Evolutionary conservation across 2,113 vertebrate genomes (phyloP).

Genomic region (Uria aalge): DNA sequence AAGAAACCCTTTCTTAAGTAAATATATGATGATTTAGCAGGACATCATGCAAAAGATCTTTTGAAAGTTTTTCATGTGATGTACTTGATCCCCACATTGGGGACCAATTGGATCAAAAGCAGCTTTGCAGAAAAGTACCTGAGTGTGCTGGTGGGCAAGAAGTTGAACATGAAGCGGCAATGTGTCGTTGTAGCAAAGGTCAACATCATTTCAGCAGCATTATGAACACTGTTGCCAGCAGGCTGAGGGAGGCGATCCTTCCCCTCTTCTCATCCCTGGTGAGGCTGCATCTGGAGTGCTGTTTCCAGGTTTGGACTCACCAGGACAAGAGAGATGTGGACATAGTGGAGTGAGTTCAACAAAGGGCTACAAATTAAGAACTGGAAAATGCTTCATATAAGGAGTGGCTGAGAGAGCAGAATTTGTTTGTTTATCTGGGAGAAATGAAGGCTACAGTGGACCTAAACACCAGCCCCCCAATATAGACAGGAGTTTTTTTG

Average conservation of each 20-base stretch:
- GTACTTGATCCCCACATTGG: not conserved
- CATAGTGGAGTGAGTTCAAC: not conserved
- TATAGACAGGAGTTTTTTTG: not conserved
- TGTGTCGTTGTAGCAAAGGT: not conserved
- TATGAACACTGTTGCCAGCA: not conserved
- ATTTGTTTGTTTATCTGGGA: not conserved
- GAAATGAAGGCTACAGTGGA: not conserved
- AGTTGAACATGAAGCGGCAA: not conserved
- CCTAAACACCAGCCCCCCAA: not conserved
- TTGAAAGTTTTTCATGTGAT: not conserved
- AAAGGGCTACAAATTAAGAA: not conserved
- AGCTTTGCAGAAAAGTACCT: not conserved
- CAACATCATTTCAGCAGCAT: not conserved
- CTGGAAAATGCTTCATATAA: not conserved
- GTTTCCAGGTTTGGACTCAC: not conserved
- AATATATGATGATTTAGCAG: not conserved
- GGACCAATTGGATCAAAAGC: not conserved
- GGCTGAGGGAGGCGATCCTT: not conserved
- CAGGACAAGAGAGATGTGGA: not conserved
- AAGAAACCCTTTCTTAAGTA: not conserved
- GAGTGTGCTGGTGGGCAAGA: accelerated
- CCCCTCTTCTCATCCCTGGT: too few relatives aligned
- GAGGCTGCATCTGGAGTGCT: not conserved
- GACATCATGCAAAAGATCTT: not conserved
- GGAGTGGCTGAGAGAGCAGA: not conserved